These are phyloP conservation scores for Dorcus parallelipipedus DNA, from an alignment of 2,888 invertebrate species.

Conservation along the genomic window DNA sequence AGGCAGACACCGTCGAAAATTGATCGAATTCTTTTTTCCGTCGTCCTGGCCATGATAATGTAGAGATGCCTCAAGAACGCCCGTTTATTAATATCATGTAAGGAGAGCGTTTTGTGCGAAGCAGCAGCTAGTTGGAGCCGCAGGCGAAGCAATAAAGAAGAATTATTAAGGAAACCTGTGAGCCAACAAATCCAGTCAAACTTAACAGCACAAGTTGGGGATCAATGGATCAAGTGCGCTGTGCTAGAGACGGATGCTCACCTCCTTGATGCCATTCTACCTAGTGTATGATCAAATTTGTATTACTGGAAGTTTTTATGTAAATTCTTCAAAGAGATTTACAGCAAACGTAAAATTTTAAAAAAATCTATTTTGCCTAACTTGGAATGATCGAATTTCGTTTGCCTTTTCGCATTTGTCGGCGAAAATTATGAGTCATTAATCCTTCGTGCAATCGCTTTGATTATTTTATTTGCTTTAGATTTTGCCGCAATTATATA, in stretches of 20 bases:
- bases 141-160: constrained; percentile 48
- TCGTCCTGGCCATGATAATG: constrained; percentile 3
- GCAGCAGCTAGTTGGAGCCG: constrained; percentile 28
- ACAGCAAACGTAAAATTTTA: no score
- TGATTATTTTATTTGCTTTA: no score
- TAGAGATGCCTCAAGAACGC: constrained; percentile 7
- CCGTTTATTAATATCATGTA: constrained; percentile 22
- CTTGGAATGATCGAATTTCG: no score
- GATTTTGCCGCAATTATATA: no score
- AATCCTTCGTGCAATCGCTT: background rate
- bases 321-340: background rate
- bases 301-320: background rate
- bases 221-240: constrained; percentile 46
- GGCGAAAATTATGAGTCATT: no score
- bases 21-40: background rate
- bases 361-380: no score
- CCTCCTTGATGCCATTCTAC: background rate
- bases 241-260: constrained; percentile 24
- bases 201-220: constrained; percentile 50
- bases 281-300: no score
- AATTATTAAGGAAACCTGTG: constrained; percentile 50
- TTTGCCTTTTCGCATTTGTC: no score
- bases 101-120: constrained; percentile 21
- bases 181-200: constrained; percentile 50
- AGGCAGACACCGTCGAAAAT: no score